Evolutionary conservation across 2,888 invertebrate genomes (phyloP), one percentile per base, ranked within the genome.

Genomic region (Gastrophysa polygoni): DNA sequence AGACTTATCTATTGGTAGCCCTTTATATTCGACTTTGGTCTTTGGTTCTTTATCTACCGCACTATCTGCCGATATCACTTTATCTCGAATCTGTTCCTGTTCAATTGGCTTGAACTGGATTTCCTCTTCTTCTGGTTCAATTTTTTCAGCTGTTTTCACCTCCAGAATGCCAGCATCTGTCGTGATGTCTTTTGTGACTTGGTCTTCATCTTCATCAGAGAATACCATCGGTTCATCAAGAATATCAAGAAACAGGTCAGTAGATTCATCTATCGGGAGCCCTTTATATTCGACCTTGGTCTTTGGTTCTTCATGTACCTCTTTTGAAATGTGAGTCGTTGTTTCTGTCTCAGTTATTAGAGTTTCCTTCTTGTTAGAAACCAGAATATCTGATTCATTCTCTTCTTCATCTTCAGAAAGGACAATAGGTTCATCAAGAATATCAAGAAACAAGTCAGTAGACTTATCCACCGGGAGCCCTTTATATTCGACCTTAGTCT

Each of bases 391-490:
- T n/a, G n/a, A n/a, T n/a, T n/a, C n/a, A n/a, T n/a, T n/a, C n/a
- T 62, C 38, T 21, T 63, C 62, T 14, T 68, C 67, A 16, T 68
- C 74, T 55, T 76, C 73, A 49, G 72, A 73, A 11, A 74, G 61
- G 14, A 63, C 61, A 29, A 71, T 59, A 43, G 73, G 71, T 62
- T 73, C 69, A 59, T 73, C 72, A 76, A 83, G 77, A 75, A 81
- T 56, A 54, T 71, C 70, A 75, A 82, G 76, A 76, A 81, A 81
- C 1, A 74, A 62, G 46, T 69, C 75, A 17, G 77, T 68, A 0
- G 78, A 69, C 20, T 78, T 75, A 60, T 75, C 74, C 46, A 75
- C 59, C 8, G 75, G 73, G n/a, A 72, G 64, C 14, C 71, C 72
- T 60, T 71, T 69, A 24, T 68, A 70, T 17, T 64, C 66, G 18